These are phyloP conservation scores for Rana temporaria DNA, from an alignment of 2,113 vertebrate genomes.

Conservation along the genomic window DNA sequence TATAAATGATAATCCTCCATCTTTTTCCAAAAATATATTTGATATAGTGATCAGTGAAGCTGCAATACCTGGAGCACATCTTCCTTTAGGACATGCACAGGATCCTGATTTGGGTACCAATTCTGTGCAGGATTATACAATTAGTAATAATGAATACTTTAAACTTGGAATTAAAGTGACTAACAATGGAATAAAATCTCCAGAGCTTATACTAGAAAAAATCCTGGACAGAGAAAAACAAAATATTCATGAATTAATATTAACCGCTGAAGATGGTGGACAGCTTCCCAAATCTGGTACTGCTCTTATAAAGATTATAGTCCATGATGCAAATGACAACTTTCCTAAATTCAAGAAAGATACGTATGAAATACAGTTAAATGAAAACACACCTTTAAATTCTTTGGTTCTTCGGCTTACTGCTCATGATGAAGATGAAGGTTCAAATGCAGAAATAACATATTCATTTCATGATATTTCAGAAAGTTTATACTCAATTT, in stretches of 20 bases:
- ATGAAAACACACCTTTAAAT: conserved; percentile 63
- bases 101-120: conserved; percentile 66
- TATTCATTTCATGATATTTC: conserved; percentile 58
- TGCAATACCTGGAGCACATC: conserved; percentile 59
- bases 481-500: not conserved
- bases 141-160: conserved; percentile 65
- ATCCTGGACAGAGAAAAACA: conserved; percentile 62
- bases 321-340: conserved; percentile 78
- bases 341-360: conserved; percentile 69
- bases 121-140: conserved; percentile 67
- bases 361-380: conserved; percentile 65
- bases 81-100: conserved; percentile 56
- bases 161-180: conserved; percentile 61
- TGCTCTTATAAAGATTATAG: conserved; percentile 66
- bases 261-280: conserved; percentile 63
- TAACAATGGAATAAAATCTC: conserved; percentile 64
- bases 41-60: conserved; percentile 65
- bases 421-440: conserved; percentile 69
- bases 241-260: conserved; percentile 41
- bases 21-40: conserved; percentile 61
- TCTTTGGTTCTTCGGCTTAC: conserved; percentile 62
- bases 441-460: conserved; percentile 60
- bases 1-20: conserved; percentile 68
- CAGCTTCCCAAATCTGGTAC: conserved; percentile 61
- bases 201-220: conserved; percentile 63